Percentiles rank a stretch among this genome's conserved stretches.
phyloP scores from a whole-genome alignment of 2,797 vertebrate species.

The Epinephelus awoara region DNA sequence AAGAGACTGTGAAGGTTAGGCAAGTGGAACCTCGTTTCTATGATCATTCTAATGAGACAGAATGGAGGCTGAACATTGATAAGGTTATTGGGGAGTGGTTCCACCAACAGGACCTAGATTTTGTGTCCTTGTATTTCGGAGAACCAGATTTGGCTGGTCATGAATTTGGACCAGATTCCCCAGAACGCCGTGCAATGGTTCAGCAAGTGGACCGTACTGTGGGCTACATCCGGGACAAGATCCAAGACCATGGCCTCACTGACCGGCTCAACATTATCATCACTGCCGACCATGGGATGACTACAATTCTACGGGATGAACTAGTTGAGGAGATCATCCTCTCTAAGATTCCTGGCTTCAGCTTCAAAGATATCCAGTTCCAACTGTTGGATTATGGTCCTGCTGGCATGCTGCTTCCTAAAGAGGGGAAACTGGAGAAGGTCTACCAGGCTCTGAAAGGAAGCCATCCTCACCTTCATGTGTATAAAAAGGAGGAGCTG shows the following conservation, averaged over 20 bases:
- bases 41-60: conserved; percentile 84
- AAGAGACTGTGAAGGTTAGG: conserved; percentile 74
- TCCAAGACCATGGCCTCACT: conserved; percentile 66
- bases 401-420: conserved; percentile 87
- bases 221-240: conserved; percentile 86
- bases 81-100: conserved; percentile 88
- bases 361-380: conserved; percentile 87
- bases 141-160: conserved; percentile 90
- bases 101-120: conserved; percentile 80
- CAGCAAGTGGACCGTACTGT: conserved; percentile 89
- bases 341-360: conserved; percentile 80
- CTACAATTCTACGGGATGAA: conserved; percentile 65
- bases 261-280: conserved; percentile 88
- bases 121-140: conserved; percentile 91
- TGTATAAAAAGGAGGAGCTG: conserved; percentile 90
- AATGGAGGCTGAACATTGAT: conserved; percentile 87
- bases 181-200: conserved; percentile 83
- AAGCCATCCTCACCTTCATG: conserved; percentile 86
- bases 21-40: conserved; percentile 82
- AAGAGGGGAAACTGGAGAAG: conserved; percentile 86
- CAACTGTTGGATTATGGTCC: conserved; percentile 91
- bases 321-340: conserved; percentile 81
- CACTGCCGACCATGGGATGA: conserved; percentile 92
- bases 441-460: conserved; percentile 87
- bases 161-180: conserved; percentile 88